Evolutionary conservation across 2,797 vertebrate species (phyloP).

Genomic region (Tangara arthus): DNA sequence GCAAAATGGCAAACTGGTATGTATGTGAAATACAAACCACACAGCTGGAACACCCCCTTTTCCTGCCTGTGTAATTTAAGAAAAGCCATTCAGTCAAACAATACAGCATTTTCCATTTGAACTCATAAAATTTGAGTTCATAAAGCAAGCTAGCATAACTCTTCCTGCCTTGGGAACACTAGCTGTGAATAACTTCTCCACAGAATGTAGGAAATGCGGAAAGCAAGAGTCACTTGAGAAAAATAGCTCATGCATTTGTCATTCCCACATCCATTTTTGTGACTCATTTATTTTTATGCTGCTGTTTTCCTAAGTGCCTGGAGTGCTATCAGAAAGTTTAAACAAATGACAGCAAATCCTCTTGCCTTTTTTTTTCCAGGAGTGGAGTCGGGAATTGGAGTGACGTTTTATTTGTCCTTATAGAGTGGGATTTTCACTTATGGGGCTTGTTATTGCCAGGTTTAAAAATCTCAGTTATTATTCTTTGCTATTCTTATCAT

Average conservation of each 20-base stretch:
- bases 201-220: not conserved
- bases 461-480: not conserved
- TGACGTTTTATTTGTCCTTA: not conserved
- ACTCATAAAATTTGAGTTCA: not conserved
- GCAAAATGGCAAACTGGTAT: not conserved
- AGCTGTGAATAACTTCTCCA: conserved; percentile 16
- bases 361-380: not conserved
- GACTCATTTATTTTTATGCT: conserved; percentile 19
- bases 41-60: not conserved
- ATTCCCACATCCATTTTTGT: conserved; percentile 17
- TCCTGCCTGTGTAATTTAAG: not conserved
- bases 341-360: not conserved
- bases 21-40: not conserved
- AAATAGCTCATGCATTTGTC: conserved; percentile 23
- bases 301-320: not conserved
- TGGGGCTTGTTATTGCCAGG: not conserved
- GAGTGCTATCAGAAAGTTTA: not conserved
- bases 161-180: not conserved
- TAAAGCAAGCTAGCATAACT: not conserved
- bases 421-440: not conserved
- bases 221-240: not conserved
- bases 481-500: not conserved
- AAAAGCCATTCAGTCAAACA: not conserved
- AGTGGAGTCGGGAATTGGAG: not conserved
- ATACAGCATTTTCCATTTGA: conserved; percentile 1